Percentiles rank a stretch among this genome's conserved stretches.
Conservation (phyloP, 2,888 invertebrate genomes). For the Fabriciana adippe region DNA sequence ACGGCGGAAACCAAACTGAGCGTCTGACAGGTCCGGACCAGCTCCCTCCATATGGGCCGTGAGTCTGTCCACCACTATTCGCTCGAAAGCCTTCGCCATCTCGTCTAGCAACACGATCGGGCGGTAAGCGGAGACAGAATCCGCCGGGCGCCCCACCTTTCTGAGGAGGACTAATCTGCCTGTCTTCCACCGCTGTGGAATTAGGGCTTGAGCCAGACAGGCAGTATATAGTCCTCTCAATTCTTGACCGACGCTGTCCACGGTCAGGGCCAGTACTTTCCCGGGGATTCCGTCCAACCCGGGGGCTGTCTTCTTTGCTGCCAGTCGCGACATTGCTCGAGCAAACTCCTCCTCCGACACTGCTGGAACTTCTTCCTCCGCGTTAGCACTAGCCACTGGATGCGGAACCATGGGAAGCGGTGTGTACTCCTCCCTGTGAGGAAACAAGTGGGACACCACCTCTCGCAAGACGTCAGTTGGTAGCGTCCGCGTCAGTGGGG, state of each 20-base stretch:
- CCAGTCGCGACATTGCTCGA: background rate
- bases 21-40: too few species aligned
- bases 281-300: conserved; percentile 1
- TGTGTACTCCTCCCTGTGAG: background rate
- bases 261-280: background rate
- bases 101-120: background rate
- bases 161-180: background rate
- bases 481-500: conserved; percentile 6
- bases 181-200: conserved; percentile 2
- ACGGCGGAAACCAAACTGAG: too few species aligned
- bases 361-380: too few species aligned
- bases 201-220: conserved; percentile 2
- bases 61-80: too few species aligned
- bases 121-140: background rate
- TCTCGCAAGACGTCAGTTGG: background rate
- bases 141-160: background rate
- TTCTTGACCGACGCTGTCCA: background rate
- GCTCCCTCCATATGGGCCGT: too few species aligned
- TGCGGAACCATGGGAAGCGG: background rate
- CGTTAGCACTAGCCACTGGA: background rate
- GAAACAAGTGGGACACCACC: conserved; percentile 8
- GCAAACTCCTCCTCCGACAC: background rate
- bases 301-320: background rate
- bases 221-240: background rate
- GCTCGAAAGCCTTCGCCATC: background rate